phyloP scores from a whole-genome alignment of 1,140 invertebrate genomes.

The Caenorhabditis tropicalis region DNA sequence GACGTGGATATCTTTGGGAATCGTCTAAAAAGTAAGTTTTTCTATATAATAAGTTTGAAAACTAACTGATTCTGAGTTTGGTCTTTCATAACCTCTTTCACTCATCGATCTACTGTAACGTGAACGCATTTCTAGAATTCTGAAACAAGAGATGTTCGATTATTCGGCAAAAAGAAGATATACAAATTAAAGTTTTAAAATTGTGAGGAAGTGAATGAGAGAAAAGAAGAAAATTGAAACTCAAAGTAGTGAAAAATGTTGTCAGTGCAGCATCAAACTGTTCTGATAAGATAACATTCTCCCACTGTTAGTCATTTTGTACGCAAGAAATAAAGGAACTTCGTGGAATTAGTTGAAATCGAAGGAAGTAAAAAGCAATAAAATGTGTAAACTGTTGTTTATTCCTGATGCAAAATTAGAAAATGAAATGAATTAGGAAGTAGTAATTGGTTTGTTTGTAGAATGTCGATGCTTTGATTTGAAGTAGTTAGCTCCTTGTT shows the following conservation, averaged over 20 bases:
- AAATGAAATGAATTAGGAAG: background rate
- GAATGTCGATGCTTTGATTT: constrained; percentile 15
- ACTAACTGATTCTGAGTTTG: background rate
- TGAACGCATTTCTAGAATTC: background rate
- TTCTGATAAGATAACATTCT: constrained; percentile 34
- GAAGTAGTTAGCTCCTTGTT: constrained; percentile 33
- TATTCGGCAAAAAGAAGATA: too few species aligned
- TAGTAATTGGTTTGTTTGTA: background rate
- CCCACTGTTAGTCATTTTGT: background rate
- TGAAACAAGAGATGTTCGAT: too few species aligned
- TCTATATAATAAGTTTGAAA: background rate
- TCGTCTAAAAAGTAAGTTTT: background rate
- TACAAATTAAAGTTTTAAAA: background rate
- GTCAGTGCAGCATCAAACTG: background rate
- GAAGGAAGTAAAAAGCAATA: too few species aligned
- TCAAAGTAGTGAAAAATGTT: background rate
- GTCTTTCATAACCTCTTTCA: background rate
- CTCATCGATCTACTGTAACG: background rate
- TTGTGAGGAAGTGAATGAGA: background rate
- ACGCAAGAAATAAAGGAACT: background rate
- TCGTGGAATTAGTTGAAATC: background rate
- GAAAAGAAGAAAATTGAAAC: background rate
- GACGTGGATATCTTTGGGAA: background rate
- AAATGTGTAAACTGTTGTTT: background rate
- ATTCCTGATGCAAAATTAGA: background rate